phyloP scores from a whole-genome alignment of 2,113 vertebrate species.

The Siniperca chuatsi region DNA sequence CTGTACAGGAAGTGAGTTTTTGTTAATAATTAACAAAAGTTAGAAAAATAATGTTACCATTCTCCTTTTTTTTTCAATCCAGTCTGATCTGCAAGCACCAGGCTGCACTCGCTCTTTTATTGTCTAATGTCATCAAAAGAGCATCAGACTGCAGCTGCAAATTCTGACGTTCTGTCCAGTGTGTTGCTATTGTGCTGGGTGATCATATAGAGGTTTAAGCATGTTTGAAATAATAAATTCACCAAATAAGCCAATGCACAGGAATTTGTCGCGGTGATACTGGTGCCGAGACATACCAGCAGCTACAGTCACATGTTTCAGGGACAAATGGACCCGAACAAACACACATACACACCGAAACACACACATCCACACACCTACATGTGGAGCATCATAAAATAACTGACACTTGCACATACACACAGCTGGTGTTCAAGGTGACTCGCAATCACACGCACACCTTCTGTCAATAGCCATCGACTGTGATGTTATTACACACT shows the following conservation, averaged over 20 bases:
- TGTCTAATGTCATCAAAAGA: neutral
- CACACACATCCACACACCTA: constrained; percentile 21
- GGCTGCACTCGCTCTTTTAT: neutral
- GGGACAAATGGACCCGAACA: constrained; percentile 27
- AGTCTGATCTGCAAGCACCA: neutral
- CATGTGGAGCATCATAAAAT: constrained; percentile 25
- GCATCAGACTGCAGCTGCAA: neutral
- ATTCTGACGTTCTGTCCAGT: neutral
- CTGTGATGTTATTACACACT: constrained; percentile 78
- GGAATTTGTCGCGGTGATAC: constrained; percentile 3
- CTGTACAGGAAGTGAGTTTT: neutral
- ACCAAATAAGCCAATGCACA: constrained; percentile 9
- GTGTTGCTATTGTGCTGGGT: neutral
- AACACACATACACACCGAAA: constrained; percentile 16
- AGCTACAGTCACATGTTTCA: constrained; percentile 27
- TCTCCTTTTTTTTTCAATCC: neutral
- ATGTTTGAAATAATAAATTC: constrained; percentile 8
- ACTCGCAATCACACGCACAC: constrained; percentile 52
- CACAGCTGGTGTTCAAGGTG: constrained; percentile 75
- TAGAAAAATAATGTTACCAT: neutral
- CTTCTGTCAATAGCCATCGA: constrained; percentile 79
- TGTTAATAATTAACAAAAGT: neutral
- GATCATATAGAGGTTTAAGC: neutral
- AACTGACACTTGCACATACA: constrained; percentile 52
- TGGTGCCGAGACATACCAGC: constrained; percentile 24